Percentiles rank a stretch among this genome's conserved stretches.
These are phyloP conservation scores for Lydus trimaculatus DNA, from an alignment of 2,888 invertebrate genomes.

Conservation along the genomic window DNA sequence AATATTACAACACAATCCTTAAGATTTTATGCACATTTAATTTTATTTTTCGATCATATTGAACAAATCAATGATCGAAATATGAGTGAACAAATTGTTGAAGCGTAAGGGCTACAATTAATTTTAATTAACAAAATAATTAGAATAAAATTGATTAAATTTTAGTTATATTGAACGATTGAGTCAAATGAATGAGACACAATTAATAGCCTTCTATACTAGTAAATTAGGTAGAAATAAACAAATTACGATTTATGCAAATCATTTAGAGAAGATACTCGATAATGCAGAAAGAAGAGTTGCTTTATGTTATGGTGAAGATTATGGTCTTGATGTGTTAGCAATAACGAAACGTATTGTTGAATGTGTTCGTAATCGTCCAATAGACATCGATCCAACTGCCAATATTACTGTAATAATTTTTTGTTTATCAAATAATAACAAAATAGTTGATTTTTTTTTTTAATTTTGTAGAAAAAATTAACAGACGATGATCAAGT, in stretches of 20 bases:
- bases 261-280: conserved; percentile 72
- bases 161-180: conserved; percentile 71
- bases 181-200: conserved; percentile 76
- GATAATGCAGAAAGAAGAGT: conserved; percentile 70
- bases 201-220: conserved; percentile 85
- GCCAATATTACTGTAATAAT: conserved; percentile 53
- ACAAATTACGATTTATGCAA: conserved; percentile 70
- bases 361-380: conserved; percentile 71
- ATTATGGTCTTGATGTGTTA: conserved; percentile 82
- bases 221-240: conserved; percentile 75
- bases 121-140: background rate
- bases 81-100: conserved; percentile 77
- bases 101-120: conserved; percentile 65
- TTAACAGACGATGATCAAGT: conserved; percentile 73
- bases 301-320: conserved; percentile 75
- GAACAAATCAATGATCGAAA: conserved; percentile 76
- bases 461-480: conserved; percentile 47
- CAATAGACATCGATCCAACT: conserved; percentile 50
- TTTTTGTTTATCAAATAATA: background rate
- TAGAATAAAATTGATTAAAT: conserved; percentile 22
- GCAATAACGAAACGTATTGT: conserved; percentile 86
- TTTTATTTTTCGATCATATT: conserved; percentile 81
- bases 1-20: conserved; percentile 67
- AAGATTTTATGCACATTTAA: conserved; percentile 85
- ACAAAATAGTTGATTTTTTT: background rate